A percentile compares a stretch with the other conserved stretches of the same genome.
Conservation (phyloP, 2,888 invertebrate genomes). For the Escarpia spicata region DNA sequence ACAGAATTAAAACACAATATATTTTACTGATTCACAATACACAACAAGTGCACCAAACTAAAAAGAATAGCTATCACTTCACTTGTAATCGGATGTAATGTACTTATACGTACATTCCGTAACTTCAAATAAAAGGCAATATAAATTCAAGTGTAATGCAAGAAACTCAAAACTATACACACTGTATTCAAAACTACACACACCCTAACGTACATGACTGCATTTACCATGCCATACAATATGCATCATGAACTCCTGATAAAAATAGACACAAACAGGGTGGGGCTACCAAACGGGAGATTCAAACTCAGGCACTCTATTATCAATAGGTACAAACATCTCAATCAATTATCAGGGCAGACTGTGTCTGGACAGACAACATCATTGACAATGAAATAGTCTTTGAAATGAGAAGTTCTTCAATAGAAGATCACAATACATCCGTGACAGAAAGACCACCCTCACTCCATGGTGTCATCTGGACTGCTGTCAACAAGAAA, state of each 20-base stretch:
- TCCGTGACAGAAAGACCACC: not conserved
- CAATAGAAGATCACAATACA: not conserved
- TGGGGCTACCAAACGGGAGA: not conserved
- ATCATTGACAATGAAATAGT: not conserved
- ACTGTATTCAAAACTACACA: not conserved
- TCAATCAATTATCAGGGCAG: not conserved
- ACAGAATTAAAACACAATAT: not conserved
- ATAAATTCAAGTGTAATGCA: not conserved
- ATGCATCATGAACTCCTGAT: not conserved
- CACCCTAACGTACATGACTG: not conserved
- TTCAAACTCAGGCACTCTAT: not conserved
- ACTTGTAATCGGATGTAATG: not conserved
- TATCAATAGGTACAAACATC: not conserved
- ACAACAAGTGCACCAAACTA: not conserved
- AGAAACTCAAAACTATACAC: not conserved
- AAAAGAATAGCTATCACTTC: not conserved
- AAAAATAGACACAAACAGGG: not conserved
- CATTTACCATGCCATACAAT: not conserved
- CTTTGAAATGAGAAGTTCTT: constrained; percentile 6
- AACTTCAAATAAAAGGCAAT: not conserved
- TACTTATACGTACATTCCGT: not conserved
- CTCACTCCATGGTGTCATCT: not conserved
- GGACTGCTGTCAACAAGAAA: not conserved
- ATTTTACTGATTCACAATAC: not conserved
- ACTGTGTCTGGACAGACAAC: not conserved